Conservation (phyloP, 2,113 vertebrate genomes). For the Oryzias woworae region DNA sequence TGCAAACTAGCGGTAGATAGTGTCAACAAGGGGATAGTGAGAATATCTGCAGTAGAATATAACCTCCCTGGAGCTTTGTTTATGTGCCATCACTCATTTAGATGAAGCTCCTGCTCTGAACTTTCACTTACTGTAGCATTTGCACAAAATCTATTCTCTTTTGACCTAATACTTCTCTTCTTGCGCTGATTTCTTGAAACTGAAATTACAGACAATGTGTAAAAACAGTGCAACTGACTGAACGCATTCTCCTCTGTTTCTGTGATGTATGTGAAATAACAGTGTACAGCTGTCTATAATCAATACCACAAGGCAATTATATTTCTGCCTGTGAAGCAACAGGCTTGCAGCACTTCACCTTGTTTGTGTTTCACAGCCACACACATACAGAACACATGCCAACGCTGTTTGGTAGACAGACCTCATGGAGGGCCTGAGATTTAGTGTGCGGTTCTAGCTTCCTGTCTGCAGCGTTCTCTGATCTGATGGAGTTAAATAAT, state of each 20-base stretch:
- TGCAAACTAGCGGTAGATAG: no score
- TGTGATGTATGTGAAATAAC: background rate
- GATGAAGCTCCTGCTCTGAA: background rate
- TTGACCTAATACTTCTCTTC: background rate
- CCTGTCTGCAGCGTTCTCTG: conserved; percentile 22
- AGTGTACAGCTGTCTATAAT: conserved; percentile 21
- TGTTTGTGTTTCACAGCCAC: conserved; percentile 14
- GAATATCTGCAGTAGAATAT: no score
- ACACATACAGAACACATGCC: conserved; percentile 27
- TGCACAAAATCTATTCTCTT: no score
- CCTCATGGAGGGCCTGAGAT: conserved; percentile 37
- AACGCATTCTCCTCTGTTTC: background rate
- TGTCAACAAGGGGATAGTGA: no score
- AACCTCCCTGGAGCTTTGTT: no score
- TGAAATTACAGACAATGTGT: background rate
- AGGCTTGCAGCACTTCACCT: conserved; percentile 19
- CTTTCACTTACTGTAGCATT: no score
- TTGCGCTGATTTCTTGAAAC: background rate
- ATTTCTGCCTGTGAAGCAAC: conserved; percentile 10
- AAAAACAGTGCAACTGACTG: background rate
- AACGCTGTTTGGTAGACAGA: conserved; percentile 22
- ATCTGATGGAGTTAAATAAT: conserved; percentile 43
- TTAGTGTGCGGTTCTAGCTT: conserved; percentile 27
- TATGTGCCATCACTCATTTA: background rate
- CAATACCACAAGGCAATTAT: conserved; percentile 11